A percentile compares a stretch with the other conserved stretches of the same genome.
phyloP scores from a whole-genome alignment of 2,113 vertebrate species.

The Cariama cristata region DNA sequence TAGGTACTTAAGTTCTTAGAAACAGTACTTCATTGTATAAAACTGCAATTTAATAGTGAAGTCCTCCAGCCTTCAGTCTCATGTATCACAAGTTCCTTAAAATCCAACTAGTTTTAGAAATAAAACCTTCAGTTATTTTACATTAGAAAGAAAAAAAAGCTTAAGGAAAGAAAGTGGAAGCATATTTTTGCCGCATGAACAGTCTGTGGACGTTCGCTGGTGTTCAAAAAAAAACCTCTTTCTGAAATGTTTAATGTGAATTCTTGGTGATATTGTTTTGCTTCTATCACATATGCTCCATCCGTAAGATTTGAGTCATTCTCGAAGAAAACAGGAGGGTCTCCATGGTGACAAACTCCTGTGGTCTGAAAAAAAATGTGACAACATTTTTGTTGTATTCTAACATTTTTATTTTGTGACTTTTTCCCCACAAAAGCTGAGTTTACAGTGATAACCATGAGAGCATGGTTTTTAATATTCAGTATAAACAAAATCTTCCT shows the following conservation, averaged over 20 bases:
- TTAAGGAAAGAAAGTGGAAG: not conserved
- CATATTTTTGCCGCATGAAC: not conserved
- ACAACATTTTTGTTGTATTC: slow-evolving; percentile 10
- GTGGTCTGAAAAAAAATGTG: not conserved
- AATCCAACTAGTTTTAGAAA: not conserved
- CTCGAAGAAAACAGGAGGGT: slow-evolving; percentile 54
- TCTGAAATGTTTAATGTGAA: slow-evolving; percentile 15
- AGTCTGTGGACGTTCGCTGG: not conserved
- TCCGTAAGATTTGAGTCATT: slow-evolving; percentile 59
- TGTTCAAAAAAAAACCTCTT: not conserved
- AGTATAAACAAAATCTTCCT: not conserved
- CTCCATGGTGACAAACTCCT: slow-evolving; percentile 73
- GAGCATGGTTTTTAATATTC: not conserved
- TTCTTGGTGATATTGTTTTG: slow-evolving; percentile 37
- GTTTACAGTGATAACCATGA: not conserved
- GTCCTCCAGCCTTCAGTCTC: not conserved
- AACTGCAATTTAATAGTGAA: not conserved
- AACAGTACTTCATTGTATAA: not conserved
- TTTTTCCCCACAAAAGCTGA: not conserved
- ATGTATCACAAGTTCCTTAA: not conserved
- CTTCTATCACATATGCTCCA: slow-evolving; percentile 65
- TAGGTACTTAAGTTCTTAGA: not conserved
- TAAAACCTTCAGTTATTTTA: not conserved
- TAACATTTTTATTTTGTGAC: slow-evolving; percentile 4
- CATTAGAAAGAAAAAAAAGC: not conserved